Percentiles rank a stretch among this genome's conserved stretches.
Conservation (phyloP, 2,888 invertebrate species). For the Eristalinus aeneus region DNA sequence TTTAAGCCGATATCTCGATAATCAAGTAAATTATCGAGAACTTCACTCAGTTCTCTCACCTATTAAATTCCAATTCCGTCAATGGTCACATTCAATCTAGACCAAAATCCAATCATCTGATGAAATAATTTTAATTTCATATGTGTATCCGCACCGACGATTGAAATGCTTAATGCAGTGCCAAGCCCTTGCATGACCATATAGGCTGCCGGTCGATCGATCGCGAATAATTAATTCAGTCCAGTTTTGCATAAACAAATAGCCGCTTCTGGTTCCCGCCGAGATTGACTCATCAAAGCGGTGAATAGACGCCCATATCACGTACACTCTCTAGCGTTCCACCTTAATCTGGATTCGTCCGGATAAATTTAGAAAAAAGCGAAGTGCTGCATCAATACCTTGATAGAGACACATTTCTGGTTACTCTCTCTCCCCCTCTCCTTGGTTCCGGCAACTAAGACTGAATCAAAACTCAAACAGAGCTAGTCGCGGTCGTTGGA, state of each 20-base stretch:
- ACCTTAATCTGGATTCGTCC: not conserved
- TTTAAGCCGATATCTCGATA: too few species aligned
- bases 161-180: not conserved
- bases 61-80: too few species aligned
- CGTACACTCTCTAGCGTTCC: not conserved
- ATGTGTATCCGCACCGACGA: not conserved
- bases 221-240: constrained; percentile 40
- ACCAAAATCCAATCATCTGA: too few species aligned
- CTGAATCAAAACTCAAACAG: not conserved
- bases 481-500: not conserved
- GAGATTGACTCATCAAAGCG: not conserved
- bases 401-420: not conserved
- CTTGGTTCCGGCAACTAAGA: not conserved
- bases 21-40: too few species aligned
- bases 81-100: too few species aligned
- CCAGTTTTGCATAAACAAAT: constrained; percentile 28
- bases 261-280: not conserved
- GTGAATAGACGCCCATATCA: not conserved
- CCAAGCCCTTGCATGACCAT: constrained; percentile 30
- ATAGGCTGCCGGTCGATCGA: constrained; percentile 4
- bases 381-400: not conserved
- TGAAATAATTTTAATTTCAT: not conserved
- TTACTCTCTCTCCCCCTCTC: not conserved
- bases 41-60: too few species aligned
- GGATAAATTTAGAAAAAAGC: not conserved